Evolutionary conservation across 2,113 vertebrate species (phyloP).

Genomic region (Asarcornis scutulata): DNA sequence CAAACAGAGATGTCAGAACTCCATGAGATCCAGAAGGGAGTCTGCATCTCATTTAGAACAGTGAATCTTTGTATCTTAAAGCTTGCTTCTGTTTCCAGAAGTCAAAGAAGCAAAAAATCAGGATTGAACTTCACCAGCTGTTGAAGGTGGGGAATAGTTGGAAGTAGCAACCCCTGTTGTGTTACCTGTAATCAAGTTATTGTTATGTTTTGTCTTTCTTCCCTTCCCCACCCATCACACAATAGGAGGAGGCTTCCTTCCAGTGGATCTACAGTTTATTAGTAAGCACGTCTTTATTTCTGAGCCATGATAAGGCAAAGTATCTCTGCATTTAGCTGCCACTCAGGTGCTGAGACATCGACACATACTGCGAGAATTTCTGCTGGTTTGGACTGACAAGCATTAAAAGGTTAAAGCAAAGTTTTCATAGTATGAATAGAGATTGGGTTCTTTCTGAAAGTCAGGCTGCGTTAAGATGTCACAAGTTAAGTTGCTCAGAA

Average conservation of each 20-base stretch:
- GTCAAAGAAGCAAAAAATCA: not conserved
- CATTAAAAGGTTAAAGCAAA: not conserved
- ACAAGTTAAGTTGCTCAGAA: not conserved
- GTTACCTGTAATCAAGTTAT: not conserved
- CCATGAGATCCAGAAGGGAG: fast-evolving
- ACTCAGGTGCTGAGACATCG: not conserved
- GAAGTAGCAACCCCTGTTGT: not conserved
- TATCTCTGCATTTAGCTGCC: not conserved
- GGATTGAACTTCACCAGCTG: not conserved
- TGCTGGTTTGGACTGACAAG: not conserved
- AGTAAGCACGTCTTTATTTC: not conserved
- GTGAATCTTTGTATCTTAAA: not conserved
- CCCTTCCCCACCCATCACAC: not conserved
- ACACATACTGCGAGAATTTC: not conserved
- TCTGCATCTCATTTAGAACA: not conserved
- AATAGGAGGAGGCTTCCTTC: not conserved
- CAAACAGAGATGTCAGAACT: not conserved
- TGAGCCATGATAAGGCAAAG: not conserved
- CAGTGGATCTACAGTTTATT: not conserved
- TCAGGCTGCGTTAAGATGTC: not conserved
- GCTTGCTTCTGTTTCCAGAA: no score
- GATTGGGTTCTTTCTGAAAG: not conserved
- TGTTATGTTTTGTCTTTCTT: not conserved
- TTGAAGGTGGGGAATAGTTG: not conserved
- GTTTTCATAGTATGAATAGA: not conserved